Conservation (phyloP, 2,888 invertebrate genomes). For the Plagiodera versicolora region DNA sequence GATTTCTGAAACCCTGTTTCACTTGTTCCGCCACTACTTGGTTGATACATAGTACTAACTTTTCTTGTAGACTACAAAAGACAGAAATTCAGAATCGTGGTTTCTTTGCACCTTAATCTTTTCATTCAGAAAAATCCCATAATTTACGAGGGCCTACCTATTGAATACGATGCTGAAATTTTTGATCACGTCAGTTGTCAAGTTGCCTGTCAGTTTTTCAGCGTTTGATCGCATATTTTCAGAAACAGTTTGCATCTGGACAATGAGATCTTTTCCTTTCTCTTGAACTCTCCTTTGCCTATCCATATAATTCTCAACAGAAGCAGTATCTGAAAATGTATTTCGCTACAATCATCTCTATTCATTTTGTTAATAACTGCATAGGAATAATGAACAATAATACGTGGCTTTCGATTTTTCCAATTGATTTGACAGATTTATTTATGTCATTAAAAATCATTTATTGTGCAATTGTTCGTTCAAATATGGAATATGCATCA, state of each 20-base stretch:
- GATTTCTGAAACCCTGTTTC: conserved; percentile 59
- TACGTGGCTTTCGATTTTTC: no score
- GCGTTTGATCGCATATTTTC: conserved; percentile 50
- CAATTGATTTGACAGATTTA: no score
- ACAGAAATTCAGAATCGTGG: background rate
- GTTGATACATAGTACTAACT: conserved; percentile 49
- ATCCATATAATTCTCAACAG: conserved; percentile 55
- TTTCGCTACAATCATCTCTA: no score
- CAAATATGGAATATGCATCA: no score
- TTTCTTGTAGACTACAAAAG: conserved; percentile 51
- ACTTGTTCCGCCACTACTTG: conserved; percentile 55
- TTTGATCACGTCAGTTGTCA: conserved; percentile 50
- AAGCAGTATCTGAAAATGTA: conserved; percentile 51
- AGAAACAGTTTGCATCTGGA: conserved; percentile 52
- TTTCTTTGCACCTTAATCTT: background rate
- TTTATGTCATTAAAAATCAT: no score
- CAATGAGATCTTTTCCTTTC: conserved; percentile 52
- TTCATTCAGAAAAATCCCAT: background rate
- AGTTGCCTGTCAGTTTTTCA: conserved; percentile 46
- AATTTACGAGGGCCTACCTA: conserved; percentile 37
- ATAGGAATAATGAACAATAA: no score
- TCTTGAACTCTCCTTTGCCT: conserved; percentile 53
- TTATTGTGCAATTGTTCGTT: no score
- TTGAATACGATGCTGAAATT: conserved; percentile 49
- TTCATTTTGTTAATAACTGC: no score